Evolutionary conservation across 2,113 vertebrate species (phyloP).

Genomic region (Meleagris gallopavo): DNA sequence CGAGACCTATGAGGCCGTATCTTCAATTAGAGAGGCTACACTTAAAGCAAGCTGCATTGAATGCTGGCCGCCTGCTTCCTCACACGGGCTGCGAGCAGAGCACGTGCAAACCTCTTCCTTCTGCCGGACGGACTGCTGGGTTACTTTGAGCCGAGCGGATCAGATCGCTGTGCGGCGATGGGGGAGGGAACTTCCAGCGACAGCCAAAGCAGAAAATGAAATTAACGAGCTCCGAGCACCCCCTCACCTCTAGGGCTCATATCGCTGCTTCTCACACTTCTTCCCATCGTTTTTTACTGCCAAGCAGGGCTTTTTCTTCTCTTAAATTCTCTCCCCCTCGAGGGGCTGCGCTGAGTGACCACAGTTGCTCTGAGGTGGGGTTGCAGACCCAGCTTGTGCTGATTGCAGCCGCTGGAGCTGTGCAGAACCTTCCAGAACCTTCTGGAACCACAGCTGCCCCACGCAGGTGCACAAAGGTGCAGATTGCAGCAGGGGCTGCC

Average conservation of each 20-base stretch:
- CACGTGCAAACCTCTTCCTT: background rate
- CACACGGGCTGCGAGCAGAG: background rate
- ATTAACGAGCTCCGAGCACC: background rate
- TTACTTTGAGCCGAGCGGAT: background rate
- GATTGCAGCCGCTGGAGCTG: no score
- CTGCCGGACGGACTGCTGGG: background rate
- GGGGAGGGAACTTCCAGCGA: no score
- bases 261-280: rapidly evolving
- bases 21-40: background rate
- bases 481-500: background rate
- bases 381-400: background rate
- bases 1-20: background rate
- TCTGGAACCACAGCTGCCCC: rapidly evolving
- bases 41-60: background rate
- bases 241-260: background rate
- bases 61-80: background rate
- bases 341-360: background rate
- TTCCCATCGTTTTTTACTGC: background rate
- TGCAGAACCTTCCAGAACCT: background rate
- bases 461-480: rapidly evolving
- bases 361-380: background rate
- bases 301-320: background rate
- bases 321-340: rapidly evolving
- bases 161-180: background rate
- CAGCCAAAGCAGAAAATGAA: background rate